Evolutionary conservation across 2,888 invertebrate genomes (phyloP).

Genomic region (Stenurella melanura): DNA sequence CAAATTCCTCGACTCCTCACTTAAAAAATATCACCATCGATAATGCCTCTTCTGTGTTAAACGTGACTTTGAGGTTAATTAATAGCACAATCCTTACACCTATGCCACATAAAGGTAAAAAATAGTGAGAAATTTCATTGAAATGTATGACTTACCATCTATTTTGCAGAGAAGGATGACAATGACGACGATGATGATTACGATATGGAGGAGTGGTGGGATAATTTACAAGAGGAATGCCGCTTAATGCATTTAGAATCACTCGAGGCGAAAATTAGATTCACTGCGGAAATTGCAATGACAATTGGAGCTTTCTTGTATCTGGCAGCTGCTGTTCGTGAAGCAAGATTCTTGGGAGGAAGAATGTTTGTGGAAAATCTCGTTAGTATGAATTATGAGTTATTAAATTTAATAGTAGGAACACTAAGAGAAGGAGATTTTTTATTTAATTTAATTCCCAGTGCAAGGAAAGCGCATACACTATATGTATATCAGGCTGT

Average conservation of each 20-base stretch:
- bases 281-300: constrained; percentile 86
- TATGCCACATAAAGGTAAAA: constrained; percentile 18
- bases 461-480: too few relatives aligned
- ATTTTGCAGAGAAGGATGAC: constrained; percentile 17
- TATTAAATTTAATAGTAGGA: neutral
- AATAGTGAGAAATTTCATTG: constrained; percentile 2
- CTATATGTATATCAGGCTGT: too few relatives aligned
- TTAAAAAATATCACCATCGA: constrained; percentile 50
- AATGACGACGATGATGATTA: constrained; percentile 71
- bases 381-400: constrained; percentile 74
- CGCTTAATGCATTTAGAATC: constrained; percentile 80
- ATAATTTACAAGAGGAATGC: constrained; percentile 82
- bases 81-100: constrained; percentile 6
- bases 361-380: constrained; percentile 97
- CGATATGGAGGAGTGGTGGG: constrained; percentile 83
- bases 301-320: constrained; percentile 90
- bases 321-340: constrained; percentile 88
- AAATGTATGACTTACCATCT: neutral
- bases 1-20: constrained; percentile 47
- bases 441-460: too few relatives aligned
- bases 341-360: constrained; percentile 92
- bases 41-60: constrained; percentile 31
- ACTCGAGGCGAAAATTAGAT: constrained; percentile 80
- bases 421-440: too few relatives aligned
- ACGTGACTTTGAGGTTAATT: constrained; percentile 4